Evolutionary conservation across 1,140 invertebrate genomes (phyloP).

Genomic region (Trichoplusia ni): DNA sequence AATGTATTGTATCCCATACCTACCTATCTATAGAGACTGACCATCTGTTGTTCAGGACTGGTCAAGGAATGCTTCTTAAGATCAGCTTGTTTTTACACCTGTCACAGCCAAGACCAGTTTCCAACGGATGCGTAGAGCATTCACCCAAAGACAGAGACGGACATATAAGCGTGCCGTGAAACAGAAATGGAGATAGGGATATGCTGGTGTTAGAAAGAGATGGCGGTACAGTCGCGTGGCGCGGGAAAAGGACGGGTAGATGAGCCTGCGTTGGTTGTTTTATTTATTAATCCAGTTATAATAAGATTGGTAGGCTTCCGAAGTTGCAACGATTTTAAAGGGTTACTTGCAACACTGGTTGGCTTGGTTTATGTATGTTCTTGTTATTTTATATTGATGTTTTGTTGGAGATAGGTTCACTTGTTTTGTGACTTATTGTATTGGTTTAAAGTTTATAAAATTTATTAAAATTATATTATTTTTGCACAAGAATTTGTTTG

Average conservation of each 20-base stretch:
- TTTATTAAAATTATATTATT: too few species aligned
- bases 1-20: not conserved
- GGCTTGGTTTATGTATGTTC: too few species aligned
- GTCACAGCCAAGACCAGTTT: conserved; percentile 58
- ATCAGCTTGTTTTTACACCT: conserved; percentile 60
- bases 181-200: conserved; percentile 36
- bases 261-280: conserved; percentile 43
- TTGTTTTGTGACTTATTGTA: too few species aligned
- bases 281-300: conserved; percentile 41
- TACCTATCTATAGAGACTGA: not conserved
- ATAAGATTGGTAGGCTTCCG: conserved; percentile 27
- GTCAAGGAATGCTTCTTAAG: conserved; percentile 49
- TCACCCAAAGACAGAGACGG: conserved; percentile 54
- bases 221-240: conserved; percentile 59
- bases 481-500: too few species aligned
- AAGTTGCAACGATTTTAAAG: conserved; percentile 23
- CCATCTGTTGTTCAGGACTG: conserved; percentile 32
- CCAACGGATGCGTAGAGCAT: conserved; percentile 60
- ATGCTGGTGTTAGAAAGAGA: conserved; percentile 24
- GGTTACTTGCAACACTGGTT: conserved; percentile 28
- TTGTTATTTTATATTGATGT: too few species aligned
- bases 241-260: conserved; percentile 40
- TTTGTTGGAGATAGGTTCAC: too few species aligned
- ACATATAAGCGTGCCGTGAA: conserved; percentile 58
- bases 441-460: too few species aligned